Evolutionary conservation across 2,888 invertebrate genomes (phyloP), one percentile per base, ranked within the genome.

Genomic region (Ischnura elegans): DNA sequence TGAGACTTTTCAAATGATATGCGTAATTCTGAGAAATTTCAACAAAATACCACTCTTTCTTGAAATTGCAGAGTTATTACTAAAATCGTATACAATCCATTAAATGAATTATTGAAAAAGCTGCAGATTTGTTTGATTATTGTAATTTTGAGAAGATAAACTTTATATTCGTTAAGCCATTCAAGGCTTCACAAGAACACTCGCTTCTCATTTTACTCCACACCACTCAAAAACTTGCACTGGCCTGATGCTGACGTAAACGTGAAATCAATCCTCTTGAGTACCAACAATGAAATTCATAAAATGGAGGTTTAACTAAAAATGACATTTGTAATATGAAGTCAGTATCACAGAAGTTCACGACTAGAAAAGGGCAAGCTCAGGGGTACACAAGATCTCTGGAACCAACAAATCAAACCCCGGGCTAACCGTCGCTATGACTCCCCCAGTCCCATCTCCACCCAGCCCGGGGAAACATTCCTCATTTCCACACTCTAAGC

Each of bases 401-500:
- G 76, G 66, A 90, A 61, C 90, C 43, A 45, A 90, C 61, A 42
- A 90, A 42, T 45, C 16, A 61, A 66, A 90, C 61, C 90, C 90
- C 90, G 61, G 90, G 90, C 61, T 36, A 90, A 25, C 90, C 90
- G 29, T 90, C 90, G 36, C 90, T 90, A 61, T 90, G 90, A 90
- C 43, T 90, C 42, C 90, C 90, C 90, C 90, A 90, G 61, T 90
- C 90, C 90, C 90, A 90, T 43, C 66, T 61, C 90, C 90, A 90
- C 43, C 90, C 90, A 90, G 90, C 90, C 90, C 90, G 90, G 90
- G 90, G 90, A 90, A 90, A 90, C 90, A 90, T 90, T 90, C 90
- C 90, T 97, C 98, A 98, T 95, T 98, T 97, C 98, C 98, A 98
- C 93, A 98, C 98, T 95, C 98, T 97, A 94, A 98, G 97, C 95